Base-by-base conservation (phyloP, 1,140 invertebrate species). In the Bathynomus jamesi region DNA sequence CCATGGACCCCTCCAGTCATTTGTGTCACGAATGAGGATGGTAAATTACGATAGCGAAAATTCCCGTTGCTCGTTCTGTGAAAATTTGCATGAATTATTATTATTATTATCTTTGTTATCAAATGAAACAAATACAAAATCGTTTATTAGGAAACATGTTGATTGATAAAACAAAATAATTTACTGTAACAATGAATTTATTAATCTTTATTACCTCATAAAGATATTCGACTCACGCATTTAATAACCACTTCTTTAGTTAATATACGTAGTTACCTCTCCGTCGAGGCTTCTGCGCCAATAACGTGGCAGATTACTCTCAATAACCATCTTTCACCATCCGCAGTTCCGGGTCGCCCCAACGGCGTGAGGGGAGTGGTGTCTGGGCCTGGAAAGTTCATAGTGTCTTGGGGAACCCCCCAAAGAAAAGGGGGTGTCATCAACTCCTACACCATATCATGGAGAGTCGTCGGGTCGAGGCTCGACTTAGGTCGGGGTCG, bases 401-500 rank as follows among this genome's bases (percentile, higher is more conserved):
- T 85, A 63, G 82, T 85, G 11, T 81, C 81, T 2, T 86, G 85
- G 85, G 81, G 80, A 73, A 81, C 80, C 29, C 85, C 85, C 11
- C 65, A 76, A 11, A 78, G 81, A 53, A 80, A 80, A 13, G 85
- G 85, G 74, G 85, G 85, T 17, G 73, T 82, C 67, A 78, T 85
- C 25, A 82, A 76, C 7, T 80, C 82, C 67, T 85, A 84, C 74
- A 82, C 80, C n/a, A 72, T 85, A 32, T 84, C 90, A 79, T 90
- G 91, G 88, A 88, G 89, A 72, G 85, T 89, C 75, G 84, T 90
- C 62, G 90, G 68, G 30, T 46, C 68, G 5, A 30, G 60, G n/a
- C 17, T 71, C 63, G 69, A 60, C 61, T 62, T 68, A 5, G 74
- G 67, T 0, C 71, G 67, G 7, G 71, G 74, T 40, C 63, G 67